Evolutionary conservation across 35 echinoderm and acorn worm species (phyloP).

Genomic region (Strongylocentrotus purpuratus): DNA sequence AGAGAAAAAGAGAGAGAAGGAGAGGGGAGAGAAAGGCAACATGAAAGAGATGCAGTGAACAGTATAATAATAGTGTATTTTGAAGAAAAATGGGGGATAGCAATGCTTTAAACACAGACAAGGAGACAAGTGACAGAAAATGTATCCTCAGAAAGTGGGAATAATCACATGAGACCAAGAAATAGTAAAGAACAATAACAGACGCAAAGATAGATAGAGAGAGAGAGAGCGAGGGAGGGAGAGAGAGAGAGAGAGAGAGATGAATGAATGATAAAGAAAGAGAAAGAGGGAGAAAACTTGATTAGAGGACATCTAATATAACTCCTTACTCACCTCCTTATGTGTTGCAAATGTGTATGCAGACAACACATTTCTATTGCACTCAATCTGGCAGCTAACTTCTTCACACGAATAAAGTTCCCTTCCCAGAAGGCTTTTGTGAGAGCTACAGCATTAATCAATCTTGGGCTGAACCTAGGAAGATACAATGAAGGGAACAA

Average conservation of each 20-base stretch:
- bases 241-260: not conserved
- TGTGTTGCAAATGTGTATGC: conserved; percentile 58
- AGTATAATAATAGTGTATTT: too few relatives aligned
- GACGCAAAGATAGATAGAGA: too few relatives aligned
- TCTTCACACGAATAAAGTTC: conserved; percentile 69
- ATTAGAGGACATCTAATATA: not conserved
- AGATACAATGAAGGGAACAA: not conserved
- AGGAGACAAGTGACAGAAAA: too few relatives aligned
- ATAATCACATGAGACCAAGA: too few relatives aligned
- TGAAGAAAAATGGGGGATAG: too few relatives aligned
- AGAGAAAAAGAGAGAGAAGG: too few relatives aligned
- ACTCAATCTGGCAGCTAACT: conserved; percentile 47
- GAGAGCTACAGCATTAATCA: conserved; percentile 50
- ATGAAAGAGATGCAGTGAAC: too few relatives aligned
- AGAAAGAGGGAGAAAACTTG: not conserved
- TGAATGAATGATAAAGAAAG: not conserved
- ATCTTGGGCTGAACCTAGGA: not conserved
- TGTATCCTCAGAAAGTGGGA: too few relatives aligned
- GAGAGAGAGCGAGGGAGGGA: too few relatives aligned
- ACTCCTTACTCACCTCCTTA: conserved; percentile 53
- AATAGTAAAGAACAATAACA: too few relatives aligned
- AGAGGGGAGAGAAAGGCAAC: too few relatives aligned
- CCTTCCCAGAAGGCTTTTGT: conserved; percentile 50
- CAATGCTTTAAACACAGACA: too few relatives aligned
- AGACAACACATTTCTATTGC: conserved; percentile 70